Evolutionary conservation across 2,888 invertebrate species (phyloP), one percentile per base, ranked within the genome.

Genomic region (Fragum whitleyi): DNA sequence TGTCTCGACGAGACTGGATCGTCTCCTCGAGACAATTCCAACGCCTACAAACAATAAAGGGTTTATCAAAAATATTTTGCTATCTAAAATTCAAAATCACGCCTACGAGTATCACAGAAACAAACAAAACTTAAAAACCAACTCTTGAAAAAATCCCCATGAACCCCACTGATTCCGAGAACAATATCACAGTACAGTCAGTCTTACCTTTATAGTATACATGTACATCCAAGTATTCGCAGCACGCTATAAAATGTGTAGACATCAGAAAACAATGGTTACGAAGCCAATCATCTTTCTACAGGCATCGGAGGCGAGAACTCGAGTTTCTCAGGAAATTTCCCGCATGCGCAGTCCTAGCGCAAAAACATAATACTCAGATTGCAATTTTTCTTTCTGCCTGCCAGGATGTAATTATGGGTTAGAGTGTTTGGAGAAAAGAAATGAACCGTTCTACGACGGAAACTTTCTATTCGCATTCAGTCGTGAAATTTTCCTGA

Each of bases 181-280:
- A n/a, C n/a, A n/a, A n/a, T n/a, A n/a, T n/a, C n/a, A n/a, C n/a
- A n/a, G n/a, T n/a, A n/a, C n/a, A n/a, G n/a, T n/a, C n/a, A n/a
- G n/a, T n/a, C n/a, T n/a, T n/a, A n/a, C n/a, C n/a, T n/a, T n/a
- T n/a, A n/a, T n/a, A n/a, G n/a, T 19, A 3, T 19, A 47, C 47
- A 47, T 47, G 47, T 47, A 47, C 16, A 47, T 47, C 47, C 47
- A 47, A 47, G 47, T 47, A 47, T 47, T 47, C 47, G 47, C 16
- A 47, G 47, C 5, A 47, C 47, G 47, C 47, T 47, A 47, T 47
- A 47, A 47, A 47, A 47, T n/a, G 47, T 47, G 47, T 47, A 47
- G 47, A n/a, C n/a, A 47, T 47, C 47, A 47, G 47, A 47, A 47
- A 47, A 47, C 47, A 47, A 47, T 47, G 14, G 47, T 47, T 47